phyloP scores from a whole-genome alignment of 92 coral and sea anemone species.

The Muricea muricata region DNA sequence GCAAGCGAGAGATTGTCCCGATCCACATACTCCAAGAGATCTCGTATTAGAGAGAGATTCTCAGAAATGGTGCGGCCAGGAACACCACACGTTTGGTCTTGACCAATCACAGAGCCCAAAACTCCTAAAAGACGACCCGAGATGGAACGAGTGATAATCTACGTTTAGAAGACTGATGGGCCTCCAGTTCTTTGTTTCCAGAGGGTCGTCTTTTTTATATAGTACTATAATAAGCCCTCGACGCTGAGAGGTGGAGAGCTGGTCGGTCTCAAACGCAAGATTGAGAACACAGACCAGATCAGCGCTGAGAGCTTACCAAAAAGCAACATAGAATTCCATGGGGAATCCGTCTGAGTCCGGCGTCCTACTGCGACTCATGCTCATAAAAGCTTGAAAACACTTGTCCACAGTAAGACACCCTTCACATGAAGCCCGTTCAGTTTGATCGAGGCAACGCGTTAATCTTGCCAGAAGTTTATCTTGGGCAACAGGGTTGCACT shows the following conservation, averaged over 20 bases:
- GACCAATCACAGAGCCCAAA: not conserved
- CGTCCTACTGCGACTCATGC: not conserved
- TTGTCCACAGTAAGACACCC: constrained; percentile 7
- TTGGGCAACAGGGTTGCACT: constrained; percentile 6
- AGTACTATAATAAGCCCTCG: not conserved
- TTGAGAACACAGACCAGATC: constrained; percentile 5
- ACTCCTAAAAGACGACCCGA: not conserved
- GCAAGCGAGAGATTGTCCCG: not conserved
- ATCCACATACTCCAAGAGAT: not conserved
- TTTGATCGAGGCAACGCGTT: not conserved
- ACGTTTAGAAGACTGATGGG: constrained; percentile 7
- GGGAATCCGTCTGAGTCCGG: constrained; percentile 22
- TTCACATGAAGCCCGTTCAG: constrained; percentile 8
- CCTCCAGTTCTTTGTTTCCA: constrained; percentile 13
- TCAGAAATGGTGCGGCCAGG: constrained; percentile 42
- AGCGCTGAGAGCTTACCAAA: not conserved
- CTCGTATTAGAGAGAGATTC: constrained; percentile 14
- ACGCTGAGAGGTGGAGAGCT: constrained; percentile 5
- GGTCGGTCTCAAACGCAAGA: constrained; percentile 4
- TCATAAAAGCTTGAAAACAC: not conserved
- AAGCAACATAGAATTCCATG: not conserved
- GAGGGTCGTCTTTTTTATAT: constrained; percentile 20
- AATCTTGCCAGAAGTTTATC: not conserved
- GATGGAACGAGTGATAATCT: not conserved
- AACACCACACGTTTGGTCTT: constrained; percentile 45